phyloP scores from a whole-genome alignment of 2,888 invertebrate genomes.

The Malacosoma neustria region DNA sequence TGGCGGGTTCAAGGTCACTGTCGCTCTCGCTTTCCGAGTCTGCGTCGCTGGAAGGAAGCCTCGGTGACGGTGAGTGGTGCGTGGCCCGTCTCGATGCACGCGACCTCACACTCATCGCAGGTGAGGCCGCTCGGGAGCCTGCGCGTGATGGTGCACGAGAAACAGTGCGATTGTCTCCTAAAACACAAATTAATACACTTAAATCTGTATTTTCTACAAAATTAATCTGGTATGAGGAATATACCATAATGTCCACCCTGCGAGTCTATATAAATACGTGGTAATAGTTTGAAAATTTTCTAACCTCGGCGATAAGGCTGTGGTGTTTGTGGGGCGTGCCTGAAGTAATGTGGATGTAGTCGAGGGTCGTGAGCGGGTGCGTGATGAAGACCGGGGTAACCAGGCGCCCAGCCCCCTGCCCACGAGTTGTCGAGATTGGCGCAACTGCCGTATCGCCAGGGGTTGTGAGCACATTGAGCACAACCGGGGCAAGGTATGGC shows the following conservation, averaged over 20 bases:
- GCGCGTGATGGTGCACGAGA: slow-evolving; percentile 74
- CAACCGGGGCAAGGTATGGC: slow-evolving; percentile 28
- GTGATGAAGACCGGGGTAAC: slow-evolving; percentile 21
- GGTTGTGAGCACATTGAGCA: slow-evolving; percentile 26
- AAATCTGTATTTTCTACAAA: neutral
- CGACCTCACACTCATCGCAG: slow-evolving; percentile 80
- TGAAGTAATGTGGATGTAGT: slow-evolving; percentile 29
- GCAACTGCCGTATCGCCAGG: slow-evolving; percentile 65
- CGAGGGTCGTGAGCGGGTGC: slow-evolving; percentile 7
- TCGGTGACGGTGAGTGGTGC: slow-evolving; percentile 54
- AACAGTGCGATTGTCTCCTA: slow-evolving; percentile 60
- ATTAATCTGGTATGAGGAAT: too few relatives aligned
- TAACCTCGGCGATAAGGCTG: slow-evolving; percentile 55
- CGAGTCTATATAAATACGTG: too few relatives aligned
- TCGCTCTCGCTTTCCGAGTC: slow-evolving; percentile 75
- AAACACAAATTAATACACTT: slow-evolving; percentile 2
- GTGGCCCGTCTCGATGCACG: slow-evolving; percentile 76
- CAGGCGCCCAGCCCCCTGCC: slow-evolving; percentile 23
- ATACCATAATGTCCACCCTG: too few relatives aligned
- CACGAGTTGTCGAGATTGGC: slow-evolving; percentile 55
- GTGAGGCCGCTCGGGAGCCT: slow-evolving; percentile 79
- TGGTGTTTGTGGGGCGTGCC: slow-evolving; percentile 47
- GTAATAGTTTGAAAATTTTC: neutral
- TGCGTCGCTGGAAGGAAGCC: slow-evolving; percentile 72
- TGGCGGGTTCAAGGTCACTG: slow-evolving; percentile 24